phyloP scores from a whole-genome alignment of 2,113 vertebrate species.

The Scomber colias region DNA sequence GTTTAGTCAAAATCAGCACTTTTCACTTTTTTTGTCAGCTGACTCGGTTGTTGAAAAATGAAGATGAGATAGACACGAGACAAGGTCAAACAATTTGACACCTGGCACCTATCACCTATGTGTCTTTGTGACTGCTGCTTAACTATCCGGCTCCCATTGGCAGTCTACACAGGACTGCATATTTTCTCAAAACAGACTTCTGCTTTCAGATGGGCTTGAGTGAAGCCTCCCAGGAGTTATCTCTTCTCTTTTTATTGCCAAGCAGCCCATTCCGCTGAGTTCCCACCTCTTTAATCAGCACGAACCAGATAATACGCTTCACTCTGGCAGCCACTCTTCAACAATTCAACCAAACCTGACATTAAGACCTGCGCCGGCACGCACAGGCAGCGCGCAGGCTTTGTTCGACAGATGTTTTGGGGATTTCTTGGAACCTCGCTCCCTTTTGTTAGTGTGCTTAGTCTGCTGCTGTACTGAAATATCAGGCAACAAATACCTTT shows the following conservation, averaged over 20 bases:
- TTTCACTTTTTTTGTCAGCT: not conserved
- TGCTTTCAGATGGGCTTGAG: not conserved
- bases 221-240: constrained; percentile 32
- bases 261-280: not conserved
- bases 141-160: constrained; percentile 13
- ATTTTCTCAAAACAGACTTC: constrained; percentile 52
- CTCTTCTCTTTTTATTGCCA: constrained; percentile 6
- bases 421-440: constrained; percentile 1
- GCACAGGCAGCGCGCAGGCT: constrained; percentile 26
- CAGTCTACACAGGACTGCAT: not conserved
- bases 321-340: constrained; percentile 32
- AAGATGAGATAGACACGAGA: not conserved
- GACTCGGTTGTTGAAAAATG: not conserved
- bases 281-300: constrained; percentile 64
- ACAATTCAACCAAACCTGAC: constrained; percentile 14
- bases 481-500: constrained; percentile 32
- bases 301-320: constrained; percentile 47
- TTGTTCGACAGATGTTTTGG: constrained; percentile 54
- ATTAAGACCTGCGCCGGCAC: constrained; percentile 58
- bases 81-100: constrained; percentile 18
- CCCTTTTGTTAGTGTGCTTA: constrained; percentile 47
- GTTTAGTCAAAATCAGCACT: not conserved
- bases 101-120: not conserved
- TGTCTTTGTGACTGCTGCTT: not conserved
- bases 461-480: constrained; percentile 14